Conservation (phyloP, 2,113 vertebrate genomes). For the Calypte anna region DNA sequence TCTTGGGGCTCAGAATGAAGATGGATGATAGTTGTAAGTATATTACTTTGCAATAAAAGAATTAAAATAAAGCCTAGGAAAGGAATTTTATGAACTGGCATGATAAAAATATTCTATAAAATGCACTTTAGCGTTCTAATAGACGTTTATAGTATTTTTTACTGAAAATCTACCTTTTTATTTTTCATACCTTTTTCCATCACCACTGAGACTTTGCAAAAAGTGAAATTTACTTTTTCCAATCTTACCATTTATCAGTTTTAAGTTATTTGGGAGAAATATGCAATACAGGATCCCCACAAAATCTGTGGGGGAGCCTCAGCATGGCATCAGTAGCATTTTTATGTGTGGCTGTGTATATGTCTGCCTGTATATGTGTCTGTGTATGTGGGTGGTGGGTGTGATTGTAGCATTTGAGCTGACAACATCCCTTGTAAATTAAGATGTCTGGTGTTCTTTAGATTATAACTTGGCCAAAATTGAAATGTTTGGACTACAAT, state of each 20-base stretch:
- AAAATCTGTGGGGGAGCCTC: neutral
- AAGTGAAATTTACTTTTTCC: neutral
- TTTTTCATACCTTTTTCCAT: neutral
- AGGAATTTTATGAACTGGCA: neutral
- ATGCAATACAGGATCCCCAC: neutral
- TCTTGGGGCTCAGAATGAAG: neutral
- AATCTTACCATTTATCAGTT: neutral
- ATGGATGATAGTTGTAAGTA: neutral
- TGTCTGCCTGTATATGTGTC: neutral
- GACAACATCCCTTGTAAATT: neutral
- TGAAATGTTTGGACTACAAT: constrained; percentile 3
- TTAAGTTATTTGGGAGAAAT: neutral
- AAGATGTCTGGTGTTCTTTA: neutral
- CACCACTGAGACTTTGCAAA: neutral
- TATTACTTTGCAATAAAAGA: neutral
- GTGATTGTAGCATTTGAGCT: neutral
- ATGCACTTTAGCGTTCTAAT: neutral
- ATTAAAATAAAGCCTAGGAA: neutral
- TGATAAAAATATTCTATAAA: neutral
- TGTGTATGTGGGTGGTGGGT: neutral
- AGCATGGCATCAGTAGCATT: neutral
- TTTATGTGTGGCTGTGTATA: neutral
- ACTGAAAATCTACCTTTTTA: neutral
- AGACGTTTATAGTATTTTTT: neutral
- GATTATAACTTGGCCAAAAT: constrained; percentile 23